These are phyloP conservation scores for Torymus texanus DNA, from an alignment of 2,888 invertebrate species.

Conservation along the genomic window DNA sequence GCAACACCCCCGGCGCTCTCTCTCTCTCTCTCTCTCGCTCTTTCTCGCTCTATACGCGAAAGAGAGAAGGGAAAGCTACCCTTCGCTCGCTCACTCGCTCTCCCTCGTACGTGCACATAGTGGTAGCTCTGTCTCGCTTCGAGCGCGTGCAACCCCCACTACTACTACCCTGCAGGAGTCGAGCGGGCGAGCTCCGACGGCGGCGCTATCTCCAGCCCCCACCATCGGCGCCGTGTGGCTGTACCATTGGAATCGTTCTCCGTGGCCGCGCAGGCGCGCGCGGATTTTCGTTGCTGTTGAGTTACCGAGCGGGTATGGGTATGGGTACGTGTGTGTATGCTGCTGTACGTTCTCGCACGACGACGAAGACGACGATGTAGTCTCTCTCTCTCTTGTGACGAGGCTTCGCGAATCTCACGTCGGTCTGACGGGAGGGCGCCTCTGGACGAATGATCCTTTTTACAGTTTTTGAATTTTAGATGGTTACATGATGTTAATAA, in stretches of 20 bases:
- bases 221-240: constrained; percentile 16
- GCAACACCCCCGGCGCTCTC: constrained; percentile 66
- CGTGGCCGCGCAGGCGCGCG: constrained; percentile 44
- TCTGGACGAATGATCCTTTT: constrained; percentile 60
- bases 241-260: constrained; percentile 19
- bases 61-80: constrained; percentile 62
- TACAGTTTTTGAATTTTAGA: neutral
- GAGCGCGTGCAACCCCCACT: constrained; percentile 32
- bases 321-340: neutral
- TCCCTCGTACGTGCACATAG: neutral
- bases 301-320: neutral
- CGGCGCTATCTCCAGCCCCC: constrained; percentile 54
- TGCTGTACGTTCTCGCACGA: neutral
- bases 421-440: constrained; percentile 65
- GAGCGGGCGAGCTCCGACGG: constrained; percentile 45
- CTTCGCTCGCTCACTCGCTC: constrained; percentile 57
- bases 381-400: constrained; percentile 2
- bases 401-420: constrained; percentile 60
- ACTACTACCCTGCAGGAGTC: constrained; percentile 8
- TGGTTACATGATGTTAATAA: too few species aligned
- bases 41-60: constrained; percentile 57
- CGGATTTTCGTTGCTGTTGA: constrained; percentile 38
- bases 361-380: neutral
- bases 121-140: constrained; percentile 15
- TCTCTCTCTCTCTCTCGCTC: constrained; percentile 57